A percentile compares a stretch with the other conserved stretches of the same genome.
These are phyloP conservation scores for human (Homo sapiens) DNA, from an alignment of 2,113 vertebrate genomes.

Conservation along the genomic window DNA sequence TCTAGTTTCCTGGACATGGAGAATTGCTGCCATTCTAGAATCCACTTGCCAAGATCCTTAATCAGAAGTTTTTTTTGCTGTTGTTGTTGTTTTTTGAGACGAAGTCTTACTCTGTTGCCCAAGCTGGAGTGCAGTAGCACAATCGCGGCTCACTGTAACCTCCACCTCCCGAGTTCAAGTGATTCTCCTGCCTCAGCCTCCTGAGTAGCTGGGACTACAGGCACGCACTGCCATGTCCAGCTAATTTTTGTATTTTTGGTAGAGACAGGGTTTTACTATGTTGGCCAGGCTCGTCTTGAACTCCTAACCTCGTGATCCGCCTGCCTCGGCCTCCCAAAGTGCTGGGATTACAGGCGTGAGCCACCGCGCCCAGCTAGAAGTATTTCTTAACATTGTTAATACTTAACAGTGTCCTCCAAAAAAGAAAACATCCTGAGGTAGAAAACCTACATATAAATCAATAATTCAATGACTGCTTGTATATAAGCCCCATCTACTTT, in stretches of 20 bases:
- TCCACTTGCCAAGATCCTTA: neutral
- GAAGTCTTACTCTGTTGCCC: neutral
- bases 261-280: neutral
- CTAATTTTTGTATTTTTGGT: neutral
- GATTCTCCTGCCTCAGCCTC: neutral
- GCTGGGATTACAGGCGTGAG: neutral
- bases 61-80: neutral
- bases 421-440: neutral
- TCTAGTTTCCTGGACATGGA: neutral
- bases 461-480: neutral
- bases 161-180: neutral
- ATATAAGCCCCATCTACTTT: neutral
- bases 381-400: constrained; percentile 11
- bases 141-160: neutral
- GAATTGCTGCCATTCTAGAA: neutral
- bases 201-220: neutral
- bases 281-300: neutral
- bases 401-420: neutral
- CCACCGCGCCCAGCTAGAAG: neutral
- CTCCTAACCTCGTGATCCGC: neutral
- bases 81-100: neutral
- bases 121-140: neutral
- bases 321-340: neutral
- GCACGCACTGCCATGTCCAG: neutral
- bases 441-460: neutral